Evolutionary conservation across 2,113 vertebrate species (phyloP), one percentile per base, ranked within the genome.

Genomic region (Pseudonaja textilis): DNA sequence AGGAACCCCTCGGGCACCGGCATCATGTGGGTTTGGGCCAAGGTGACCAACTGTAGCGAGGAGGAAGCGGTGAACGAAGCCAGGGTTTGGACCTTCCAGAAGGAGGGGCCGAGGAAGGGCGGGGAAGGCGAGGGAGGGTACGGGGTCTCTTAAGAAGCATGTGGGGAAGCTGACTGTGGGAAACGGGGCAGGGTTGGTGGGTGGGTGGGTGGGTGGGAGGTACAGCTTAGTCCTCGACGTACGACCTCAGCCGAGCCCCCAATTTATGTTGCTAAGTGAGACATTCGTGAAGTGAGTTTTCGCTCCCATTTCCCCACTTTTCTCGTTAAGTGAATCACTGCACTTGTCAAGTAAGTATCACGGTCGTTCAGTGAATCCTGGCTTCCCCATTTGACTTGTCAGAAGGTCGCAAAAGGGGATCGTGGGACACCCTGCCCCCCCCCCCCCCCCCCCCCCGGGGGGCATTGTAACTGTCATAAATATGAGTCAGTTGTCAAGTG

Each of bases 21-120:
- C 10, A 94, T 96, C 14, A 91, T 96, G 93, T 97, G 94, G 95
- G 96, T 97, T 47, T 96, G 95, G 56, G 97, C 96, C 23, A 96
- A 95, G 92, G 95, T 90, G 88, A 94, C 93, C 34, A 93, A 94
- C 0, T 94, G 94, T 0, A 54, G 56, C 22, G 87, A 93, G 14
- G 50, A 95, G 23, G 91, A 95, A 3, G 91, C 90, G 25, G 94
- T 56, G 87, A 95, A 94, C 74, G 22, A 95, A 42, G 95, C 95
- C 29, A 92, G 91, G 47, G 95, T 96, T 25, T 96, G 97, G 96
- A 96, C 96, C 89, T 93, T 96, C 89, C 94, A 95, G 11, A 91
- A 91, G 87, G 86, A 10, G 25, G 91, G 91, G 1, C 3, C 57
- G 47, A 93, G 95, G n/a, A 88, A 55, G 5, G 55, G 93, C 25